Percentiles rank a stretch among this genome's conserved stretches.
These are phyloP conservation scores for Pediacus dermestoides DNA, from an alignment of 2,888 invertebrate species.

Conservation along the genomic window DNA sequence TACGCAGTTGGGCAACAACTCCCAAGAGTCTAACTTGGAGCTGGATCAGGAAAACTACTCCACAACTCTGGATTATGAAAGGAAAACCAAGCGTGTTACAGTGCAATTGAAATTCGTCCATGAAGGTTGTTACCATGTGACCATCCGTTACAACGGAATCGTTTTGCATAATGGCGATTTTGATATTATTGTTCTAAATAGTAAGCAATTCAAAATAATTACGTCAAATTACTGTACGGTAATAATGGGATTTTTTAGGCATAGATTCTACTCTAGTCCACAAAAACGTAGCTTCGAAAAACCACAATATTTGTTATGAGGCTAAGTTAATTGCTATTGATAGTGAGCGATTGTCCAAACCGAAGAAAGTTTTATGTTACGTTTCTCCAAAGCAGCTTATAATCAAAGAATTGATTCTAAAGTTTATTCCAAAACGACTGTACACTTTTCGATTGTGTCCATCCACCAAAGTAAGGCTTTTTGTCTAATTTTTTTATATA, in stretches of 20 bases:
- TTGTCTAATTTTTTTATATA: slow-evolving; percentile 3
- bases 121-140: slow-evolving; percentile 79
- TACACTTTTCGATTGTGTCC: slow-evolving; percentile 90
- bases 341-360: slow-evolving; percentile 62
- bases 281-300: slow-evolving; percentile 80
- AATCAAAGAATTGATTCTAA: slow-evolving; percentile 88
- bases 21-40: slow-evolving; percentile 43
- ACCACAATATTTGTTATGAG: slow-evolving; percentile 83
- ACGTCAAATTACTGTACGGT: too few species aligned
- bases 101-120: slow-evolving; percentile 74
- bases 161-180: slow-evolving; percentile 86
- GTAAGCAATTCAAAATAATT: slow-evolving; percentile 58
- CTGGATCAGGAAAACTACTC: slow-evolving; percentile 53
- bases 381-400: slow-evolving; percentile 89
- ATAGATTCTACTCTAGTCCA: slow-evolving; percentile 79
- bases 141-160: slow-evolving; percentile 69
- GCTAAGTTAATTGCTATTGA: slow-evolving; percentile 67
- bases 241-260: slow-evolving; percentile 50
- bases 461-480: slow-evolving; percentile 73
- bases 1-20: slow-evolving; percentile 56
- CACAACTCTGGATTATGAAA: slow-evolving; percentile 70
- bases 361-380: slow-evolving; percentile 85
- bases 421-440: slow-evolving; percentile 88
- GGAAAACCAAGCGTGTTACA: slow-evolving; percentile 72
- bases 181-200: slow-evolving; percentile 85